Conservation (phyloP, 2,888 invertebrate species). For the Nezara viridula region DNA sequence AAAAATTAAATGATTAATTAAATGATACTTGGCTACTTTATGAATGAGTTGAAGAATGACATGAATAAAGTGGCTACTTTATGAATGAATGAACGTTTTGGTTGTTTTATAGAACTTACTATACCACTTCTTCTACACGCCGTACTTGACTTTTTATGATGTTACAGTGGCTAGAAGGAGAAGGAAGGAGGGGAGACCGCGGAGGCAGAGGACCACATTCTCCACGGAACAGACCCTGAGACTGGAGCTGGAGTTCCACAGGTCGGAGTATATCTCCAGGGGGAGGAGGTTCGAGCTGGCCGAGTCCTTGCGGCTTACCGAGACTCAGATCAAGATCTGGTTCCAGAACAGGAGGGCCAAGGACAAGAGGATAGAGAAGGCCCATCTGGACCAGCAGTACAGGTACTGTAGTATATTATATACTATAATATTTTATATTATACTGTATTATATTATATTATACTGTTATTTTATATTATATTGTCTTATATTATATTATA, state of each 20-base stretch:
- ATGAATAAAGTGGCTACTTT: too few species aligned
- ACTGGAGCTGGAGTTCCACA: slow-evolving; percentile 90
- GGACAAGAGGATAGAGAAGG: slow-evolving; percentile 96
- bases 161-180: slow-evolving; percentile 83
- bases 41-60: too few species aligned
- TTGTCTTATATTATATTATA: too few species aligned
- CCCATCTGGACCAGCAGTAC: slow-evolving; percentile 94
- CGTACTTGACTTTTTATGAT: neutral
- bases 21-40: too few species aligned
- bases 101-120: too few species aligned
- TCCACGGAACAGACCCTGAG: slow-evolving; percentile 93
- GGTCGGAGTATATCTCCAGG: slow-evolving; percentile 93
- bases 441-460: too few species aligned
- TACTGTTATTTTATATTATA: too few species aligned
- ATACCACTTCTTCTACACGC: too few species aligned
- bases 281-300: slow-evolving; percentile 86
- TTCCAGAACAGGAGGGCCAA: slow-evolving; percentile 97
- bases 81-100: too few species aligned
- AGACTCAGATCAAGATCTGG: slow-evolving; percentile 91
- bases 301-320: slow-evolving; percentile 77
- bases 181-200: slow-evolving; percentile 87
- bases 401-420: slow-evolving; percentile 74
- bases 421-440: too few species aligned
- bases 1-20: too few species aligned
- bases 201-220: slow-evolving; percentile 94